Evolutionary conservation across 2,888 invertebrate genomes (phyloP), one percentile per base, ranked within the genome.

Genomic region (Hypena proboscidalis): DNA sequence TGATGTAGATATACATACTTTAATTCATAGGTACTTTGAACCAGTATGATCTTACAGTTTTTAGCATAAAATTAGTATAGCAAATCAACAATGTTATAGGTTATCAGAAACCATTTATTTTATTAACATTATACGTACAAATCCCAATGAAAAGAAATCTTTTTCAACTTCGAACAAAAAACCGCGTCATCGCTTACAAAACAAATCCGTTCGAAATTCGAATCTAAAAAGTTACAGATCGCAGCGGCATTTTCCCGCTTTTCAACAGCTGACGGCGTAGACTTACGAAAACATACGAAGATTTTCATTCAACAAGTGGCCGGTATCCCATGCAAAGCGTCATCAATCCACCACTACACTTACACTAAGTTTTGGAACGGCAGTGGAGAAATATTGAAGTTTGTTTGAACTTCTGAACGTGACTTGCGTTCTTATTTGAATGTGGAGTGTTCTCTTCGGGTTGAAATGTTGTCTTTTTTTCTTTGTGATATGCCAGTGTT

Each of bases 281-380:
- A 64, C 79, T 80, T 77, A 78, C 80, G 83, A 85, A 85, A 85
- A 83, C 79, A 78, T 69, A 80, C 79, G 75, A 85, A 87, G 85
- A 85, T 83, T 81, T 81, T 71, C 74, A 80, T 79, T 83, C 88
- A 87, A 88, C 88, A 89, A 85, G 87, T 89, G 86, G 82, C 61
- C 67, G 70, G 64, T 76, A 64, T 64, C 48, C 61, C 62, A 70
- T 69, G 70, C 67, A 66, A 70, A 70, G 67, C 71, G 67, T 70
- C 70, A 78, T 74, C 72, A 67, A 73, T 68, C 64, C 60, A 48
- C 39, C 49, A 49, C 49, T 60, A 53, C 58, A 58, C 47, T 49
- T 58, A 58, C 45, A 39, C 58, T 49, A 62, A 67, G 60, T 65
- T 58, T 59, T 40, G 31, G 17, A 37, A 36, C 9, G 11, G 59